These are phyloP conservation scores for Uropsilus gracilis DNA, from an alignment of 2,113 vertebrate genomes.

Conservation along the genomic window DNA sequence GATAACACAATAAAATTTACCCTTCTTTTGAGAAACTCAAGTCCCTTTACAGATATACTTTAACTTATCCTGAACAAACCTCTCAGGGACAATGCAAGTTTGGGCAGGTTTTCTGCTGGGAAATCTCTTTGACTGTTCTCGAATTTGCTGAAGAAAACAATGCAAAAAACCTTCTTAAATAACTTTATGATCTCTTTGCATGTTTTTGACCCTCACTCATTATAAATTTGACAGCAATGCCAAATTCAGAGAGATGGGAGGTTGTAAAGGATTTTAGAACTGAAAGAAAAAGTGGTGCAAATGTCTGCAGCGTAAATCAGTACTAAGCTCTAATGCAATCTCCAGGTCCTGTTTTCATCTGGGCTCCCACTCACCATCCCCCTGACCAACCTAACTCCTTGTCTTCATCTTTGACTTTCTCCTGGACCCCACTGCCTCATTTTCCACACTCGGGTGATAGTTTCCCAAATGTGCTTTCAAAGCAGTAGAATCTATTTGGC, in stretches of 20 bases:
- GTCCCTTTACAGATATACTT: background rate
- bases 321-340: no score
- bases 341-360: background rate
- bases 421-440: background rate
- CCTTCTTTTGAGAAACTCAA: constrained; percentile 30
- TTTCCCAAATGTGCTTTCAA: constrained; percentile 24
- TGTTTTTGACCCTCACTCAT: background rate
- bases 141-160: background rate
- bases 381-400: background rate
- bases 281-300: rapidly evolving
- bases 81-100: background rate
- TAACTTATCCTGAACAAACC: background rate
- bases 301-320: background rate
- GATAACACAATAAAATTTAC: constrained; percentile 21
- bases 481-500: background rate
- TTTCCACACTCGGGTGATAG: background rate
- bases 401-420: background rate
- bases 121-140: background rate
- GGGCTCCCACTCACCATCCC: no score
- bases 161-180: background rate
- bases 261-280: background rate
- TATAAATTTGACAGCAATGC: background rate
- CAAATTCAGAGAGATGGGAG: background rate
- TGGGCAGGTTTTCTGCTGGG: background rate
- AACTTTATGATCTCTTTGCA: background rate